These are phyloP conservation scores for Drosophila saltans DNA, from an alignment of 1,140 invertebrate species.

Conservation along the genomic window DNA sequence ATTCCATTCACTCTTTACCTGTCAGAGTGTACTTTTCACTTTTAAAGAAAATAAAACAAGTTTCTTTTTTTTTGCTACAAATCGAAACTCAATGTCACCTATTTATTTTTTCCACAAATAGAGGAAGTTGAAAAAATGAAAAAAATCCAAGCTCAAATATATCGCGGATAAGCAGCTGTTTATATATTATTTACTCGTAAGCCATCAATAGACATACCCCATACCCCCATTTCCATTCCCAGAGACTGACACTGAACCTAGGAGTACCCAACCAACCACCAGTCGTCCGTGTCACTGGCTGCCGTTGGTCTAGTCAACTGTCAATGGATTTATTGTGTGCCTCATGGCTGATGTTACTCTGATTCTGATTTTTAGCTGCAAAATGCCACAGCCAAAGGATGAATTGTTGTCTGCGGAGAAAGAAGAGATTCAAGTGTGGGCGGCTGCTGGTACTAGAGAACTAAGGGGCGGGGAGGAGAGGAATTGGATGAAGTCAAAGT, in stretches of 20 bases:
- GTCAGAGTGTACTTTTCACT: constrained; percentile 40
- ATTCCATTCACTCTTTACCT: constrained; percentile 5
- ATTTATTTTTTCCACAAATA: neutral
- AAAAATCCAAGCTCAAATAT: constrained; percentile 25
- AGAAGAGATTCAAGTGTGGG: constrained; percentile 16
- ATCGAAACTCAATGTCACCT: constrained; percentile 77
- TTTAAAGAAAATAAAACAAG: constrained; percentile 52
- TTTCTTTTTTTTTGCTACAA: constrained; percentile 53
- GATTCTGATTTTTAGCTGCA: constrained; percentile 74
- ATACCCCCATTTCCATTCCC: neutral
- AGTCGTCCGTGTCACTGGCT: constrained; percentile 26
- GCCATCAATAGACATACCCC: constrained; percentile 64
- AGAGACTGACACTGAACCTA: neutral
- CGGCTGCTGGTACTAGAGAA: neutral
- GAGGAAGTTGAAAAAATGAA: neutral
- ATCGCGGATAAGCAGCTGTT: constrained; percentile 76
- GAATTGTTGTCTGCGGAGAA: constrained; percentile 27
- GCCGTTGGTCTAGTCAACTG: constrained; percentile 64
- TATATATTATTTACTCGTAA: constrained; percentile 82
- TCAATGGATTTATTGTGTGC: constrained; percentile 75
- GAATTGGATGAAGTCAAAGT: constrained; percentile 63
- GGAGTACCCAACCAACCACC: constrained; percentile 34
- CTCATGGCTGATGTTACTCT: constrained; percentile 40
- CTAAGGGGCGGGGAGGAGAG: constrained; percentile 8
- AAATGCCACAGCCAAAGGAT: constrained; percentile 74